Conservation (phyloP, 1,140 invertebrate genomes). For the Dolichoris vasculosae region DNA sequence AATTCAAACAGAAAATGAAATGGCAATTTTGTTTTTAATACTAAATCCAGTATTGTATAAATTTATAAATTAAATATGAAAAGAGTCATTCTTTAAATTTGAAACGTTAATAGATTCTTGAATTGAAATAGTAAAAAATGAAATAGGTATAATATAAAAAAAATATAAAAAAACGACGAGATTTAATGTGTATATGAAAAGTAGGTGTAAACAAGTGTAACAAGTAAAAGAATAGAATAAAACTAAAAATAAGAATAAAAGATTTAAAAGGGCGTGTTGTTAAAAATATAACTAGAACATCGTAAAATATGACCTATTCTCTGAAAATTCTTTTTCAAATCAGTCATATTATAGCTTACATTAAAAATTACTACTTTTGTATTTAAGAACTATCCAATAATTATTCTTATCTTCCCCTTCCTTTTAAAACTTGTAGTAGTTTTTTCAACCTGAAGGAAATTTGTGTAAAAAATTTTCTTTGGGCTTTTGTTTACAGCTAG, state of each 20-base stretch:
- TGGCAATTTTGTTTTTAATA: neutral
- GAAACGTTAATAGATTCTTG: neutral
- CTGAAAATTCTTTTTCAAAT: neutral
- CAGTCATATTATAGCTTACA: neutral
- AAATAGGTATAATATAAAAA: too few relatives aligned
- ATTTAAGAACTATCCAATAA: neutral
- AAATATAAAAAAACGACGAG: too few relatives aligned
- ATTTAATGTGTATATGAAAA: neutral
- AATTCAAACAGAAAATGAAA: neutral
- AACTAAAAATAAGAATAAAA: neutral
- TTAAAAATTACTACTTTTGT: neutral
- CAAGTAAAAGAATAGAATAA: neutral
- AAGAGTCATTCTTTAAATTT: neutral
- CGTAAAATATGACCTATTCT: constrained; percentile 23
- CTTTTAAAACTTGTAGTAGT: too few relatives aligned
- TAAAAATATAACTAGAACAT: too few relatives aligned
- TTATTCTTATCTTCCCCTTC: neutral
- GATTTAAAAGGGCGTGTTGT: neutral
- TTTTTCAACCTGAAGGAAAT: neutral
- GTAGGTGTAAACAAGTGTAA: neutral
- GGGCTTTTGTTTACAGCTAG: neutral
- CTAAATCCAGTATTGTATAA: neutral
- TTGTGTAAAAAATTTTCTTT: neutral
- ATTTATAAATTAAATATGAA: neutral
- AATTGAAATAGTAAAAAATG: too few relatives aligned